Conservation (phyloP, 1,140 invertebrate species). For the Myzus persicae region DNA sequence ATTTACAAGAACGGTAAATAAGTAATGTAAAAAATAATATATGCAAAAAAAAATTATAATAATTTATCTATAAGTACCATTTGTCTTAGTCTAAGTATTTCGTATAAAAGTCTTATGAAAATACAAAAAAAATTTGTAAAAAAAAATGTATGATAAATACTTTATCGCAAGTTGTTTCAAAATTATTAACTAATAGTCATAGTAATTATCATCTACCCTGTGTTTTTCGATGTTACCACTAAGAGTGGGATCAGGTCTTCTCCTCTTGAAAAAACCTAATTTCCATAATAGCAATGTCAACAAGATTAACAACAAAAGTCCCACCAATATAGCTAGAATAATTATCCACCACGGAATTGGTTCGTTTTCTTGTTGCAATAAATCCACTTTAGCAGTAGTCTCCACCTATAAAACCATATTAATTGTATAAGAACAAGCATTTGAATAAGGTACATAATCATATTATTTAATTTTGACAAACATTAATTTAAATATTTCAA, state of each 20-base stretch:
- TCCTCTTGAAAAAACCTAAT: slow-evolving; percentile 87
- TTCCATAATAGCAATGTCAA: slow-evolving; percentile 83
- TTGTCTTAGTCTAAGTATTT: slow-evolving; percentile 30
- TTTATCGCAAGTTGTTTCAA: background rate
- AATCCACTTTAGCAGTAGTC: slow-evolving; percentile 81
- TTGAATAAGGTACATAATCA: background rate
- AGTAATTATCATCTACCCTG: slow-evolving; percentile 71
- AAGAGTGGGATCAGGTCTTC: slow-evolving; percentile 79
- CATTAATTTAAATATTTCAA: background rate
- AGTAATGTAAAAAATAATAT: background rate
- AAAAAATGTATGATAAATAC: background rate
- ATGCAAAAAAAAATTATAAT: slow-evolving; percentile 6
- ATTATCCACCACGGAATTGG: slow-evolving; percentile 84
- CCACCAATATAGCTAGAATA: slow-evolving; percentile 79
- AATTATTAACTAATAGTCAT: slow-evolving; percentile 37
- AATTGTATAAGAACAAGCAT: background rate
- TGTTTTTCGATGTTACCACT: slow-evolving; percentile 84
- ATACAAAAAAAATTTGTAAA: slow-evolving; percentile 18
- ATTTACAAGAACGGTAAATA: background rate
- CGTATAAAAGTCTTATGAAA: slow-evolving; percentile 39
- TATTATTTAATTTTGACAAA: background rate
- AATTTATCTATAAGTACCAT: slow-evolving; percentile 15
- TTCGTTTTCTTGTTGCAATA: slow-evolving; percentile 72
- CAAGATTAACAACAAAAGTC: slow-evolving; percentile 79
- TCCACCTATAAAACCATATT: slow-evolving; percentile 69